Evolutionary conservation across 2,888 invertebrate species (phyloP).

Genomic region (Sesamia inferens): DNA sequence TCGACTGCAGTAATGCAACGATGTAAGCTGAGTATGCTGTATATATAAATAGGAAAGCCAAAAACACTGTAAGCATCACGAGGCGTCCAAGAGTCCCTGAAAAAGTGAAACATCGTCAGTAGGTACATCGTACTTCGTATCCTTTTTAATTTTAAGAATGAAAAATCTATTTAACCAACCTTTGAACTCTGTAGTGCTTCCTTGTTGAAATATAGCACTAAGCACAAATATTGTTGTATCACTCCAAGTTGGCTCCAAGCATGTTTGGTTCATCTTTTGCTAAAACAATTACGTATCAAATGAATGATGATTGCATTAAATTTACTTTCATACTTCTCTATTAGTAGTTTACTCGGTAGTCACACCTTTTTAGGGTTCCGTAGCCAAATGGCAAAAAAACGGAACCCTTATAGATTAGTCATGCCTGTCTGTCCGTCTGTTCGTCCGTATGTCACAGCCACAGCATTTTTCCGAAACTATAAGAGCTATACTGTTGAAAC

Average conservation of each 20-base stretch:
- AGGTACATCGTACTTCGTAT: constrained; percentile 22
- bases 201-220: constrained; percentile 91
- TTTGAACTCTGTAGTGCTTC: constrained; percentile 78
- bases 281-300: constrained; percentile 42
- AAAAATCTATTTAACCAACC: constrained; percentile 57
- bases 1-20: constrained; percentile 92
- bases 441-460: no score
- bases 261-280: constrained; percentile 62
- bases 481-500: no score
- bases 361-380: not conserved
- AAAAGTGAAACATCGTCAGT: constrained; percentile 50
- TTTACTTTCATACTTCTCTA: not conserved
- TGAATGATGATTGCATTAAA: not conserved
- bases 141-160: not conserved
- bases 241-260: constrained; percentile 77
- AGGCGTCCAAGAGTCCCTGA: constrained; percentile 88
- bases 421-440: no score
- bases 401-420: no score
- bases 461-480: no score
- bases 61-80: constrained; percentile 90
- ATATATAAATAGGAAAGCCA: constrained; percentile 92
- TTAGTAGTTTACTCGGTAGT: not conserved
- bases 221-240: constrained; percentile 89
- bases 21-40: constrained; percentile 94
- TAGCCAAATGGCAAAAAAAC: no score